Conservation (phyloP, 2,113 vertebrate genomes). For the Lepus europaeus region DNA sequence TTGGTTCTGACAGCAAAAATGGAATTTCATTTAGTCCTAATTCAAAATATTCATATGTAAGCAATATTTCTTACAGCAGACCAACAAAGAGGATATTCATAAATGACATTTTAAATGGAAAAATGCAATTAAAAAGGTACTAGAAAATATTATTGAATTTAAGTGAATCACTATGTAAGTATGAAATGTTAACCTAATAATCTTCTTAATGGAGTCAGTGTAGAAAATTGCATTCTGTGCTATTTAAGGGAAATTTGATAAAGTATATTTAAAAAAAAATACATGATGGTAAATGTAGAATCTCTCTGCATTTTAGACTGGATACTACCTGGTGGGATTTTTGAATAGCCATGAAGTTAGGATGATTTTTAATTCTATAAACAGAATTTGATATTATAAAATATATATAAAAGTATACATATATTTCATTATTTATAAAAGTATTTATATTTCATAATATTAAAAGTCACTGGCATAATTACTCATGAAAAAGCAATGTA, state of each 20-base stretch:
- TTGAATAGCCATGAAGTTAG: conserved; percentile 66
- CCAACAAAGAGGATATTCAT: conserved; percentile 73
- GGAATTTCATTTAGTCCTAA: conserved; percentile 87
- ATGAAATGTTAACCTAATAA: conserved; percentile 77
- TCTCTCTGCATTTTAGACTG: conserved; percentile 5
- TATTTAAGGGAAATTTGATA: conserved; percentile 79
- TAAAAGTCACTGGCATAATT: conserved; percentile 13
- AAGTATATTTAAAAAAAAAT: conserved; percentile 67
- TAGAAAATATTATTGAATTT: conserved; percentile 81
- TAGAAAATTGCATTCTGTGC: conserved; percentile 65
- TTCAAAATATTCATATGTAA: conserved; percentile 86
- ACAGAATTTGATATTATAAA: conserved; percentile 38
- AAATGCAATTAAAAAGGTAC: conserved; percentile 82
- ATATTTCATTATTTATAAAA: no score
- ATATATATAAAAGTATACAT: background rate
- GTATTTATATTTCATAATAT: background rate
- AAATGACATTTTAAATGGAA: conserved; percentile 77
- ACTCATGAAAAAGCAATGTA: background rate
- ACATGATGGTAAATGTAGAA: conserved; percentile 58
- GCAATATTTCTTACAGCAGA: conserved; percentile 79
- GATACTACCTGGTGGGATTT: conserved; percentile 67
- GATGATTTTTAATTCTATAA: conserved; percentile 64
- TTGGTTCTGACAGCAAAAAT: conserved; percentile 86
- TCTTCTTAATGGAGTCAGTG: conserved; percentile 43
- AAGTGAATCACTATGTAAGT: conserved; percentile 61